Conservation (phyloP, 2,113 vertebrate species). For the Anolis sagrei region DNA sequence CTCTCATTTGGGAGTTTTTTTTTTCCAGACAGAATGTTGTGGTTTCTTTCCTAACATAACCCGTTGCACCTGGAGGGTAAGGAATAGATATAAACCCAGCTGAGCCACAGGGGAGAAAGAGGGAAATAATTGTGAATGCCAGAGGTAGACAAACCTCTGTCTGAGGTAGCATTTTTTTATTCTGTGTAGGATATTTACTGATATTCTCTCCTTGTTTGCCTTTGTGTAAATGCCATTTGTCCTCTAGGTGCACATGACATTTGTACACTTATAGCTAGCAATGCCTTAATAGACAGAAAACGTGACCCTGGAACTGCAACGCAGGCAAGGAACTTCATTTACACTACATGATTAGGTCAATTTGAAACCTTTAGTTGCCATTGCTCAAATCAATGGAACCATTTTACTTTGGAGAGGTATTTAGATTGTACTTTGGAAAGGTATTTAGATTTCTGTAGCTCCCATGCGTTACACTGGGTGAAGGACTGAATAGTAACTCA, state of each 20-base stretch:
- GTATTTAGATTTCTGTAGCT: too few species aligned
- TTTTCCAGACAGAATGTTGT: neutral
- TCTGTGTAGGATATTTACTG: neutral
- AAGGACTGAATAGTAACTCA: too few species aligned
- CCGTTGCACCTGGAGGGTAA: neutral
- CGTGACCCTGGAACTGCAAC: neutral
- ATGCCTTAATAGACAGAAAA: neutral
- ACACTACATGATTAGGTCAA: too few species aligned
- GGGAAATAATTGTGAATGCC: slow-evolving; percentile 1
- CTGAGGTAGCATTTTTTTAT: neutral
- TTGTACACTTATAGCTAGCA: neutral
- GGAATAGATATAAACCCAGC: neutral
- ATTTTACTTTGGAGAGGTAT: too few species aligned
- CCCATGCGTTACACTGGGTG: too few species aligned
- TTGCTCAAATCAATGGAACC: too few species aligned
- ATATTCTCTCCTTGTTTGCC: slow-evolving; percentile 9
- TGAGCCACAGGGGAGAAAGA: neutral
- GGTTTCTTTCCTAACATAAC: slow-evolving; percentile 1
- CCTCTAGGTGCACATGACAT: neutral
- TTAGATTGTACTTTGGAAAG: too few species aligned
- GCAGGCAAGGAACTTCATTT: neutral
- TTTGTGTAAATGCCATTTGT: slow-evolving; percentile 28
- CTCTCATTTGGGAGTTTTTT: neutral
- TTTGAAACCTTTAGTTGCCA: too few species aligned
- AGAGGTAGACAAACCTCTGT: neutral